A percentile compares a stretch with the other conserved stretches of the same genome.
These are phyloP conservation scores for Crotalus horridus DNA, from an alignment of 2,113 vertebrate species.

Conservation along the genomic window DNA sequence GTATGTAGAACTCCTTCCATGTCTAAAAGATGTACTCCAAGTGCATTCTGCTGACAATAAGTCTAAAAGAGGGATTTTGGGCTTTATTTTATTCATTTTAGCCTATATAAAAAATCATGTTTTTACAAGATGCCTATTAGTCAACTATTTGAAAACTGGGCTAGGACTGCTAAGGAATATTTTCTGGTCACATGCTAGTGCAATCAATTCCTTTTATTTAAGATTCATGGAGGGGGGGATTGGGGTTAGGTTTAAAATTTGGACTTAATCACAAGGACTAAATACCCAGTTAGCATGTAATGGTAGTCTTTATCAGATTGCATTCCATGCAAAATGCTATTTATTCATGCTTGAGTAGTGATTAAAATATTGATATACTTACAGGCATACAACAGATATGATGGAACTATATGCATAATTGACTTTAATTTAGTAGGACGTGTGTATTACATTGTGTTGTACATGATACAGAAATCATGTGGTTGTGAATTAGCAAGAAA, in stretches of 20 bases:
- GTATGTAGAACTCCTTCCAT: not conserved
- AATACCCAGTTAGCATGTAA: not conserved
- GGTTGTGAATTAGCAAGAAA: not conserved
- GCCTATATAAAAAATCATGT: not conserved
- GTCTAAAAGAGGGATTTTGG: not conserved
- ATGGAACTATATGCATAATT: not conserved
- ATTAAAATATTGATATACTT: constrained; percentile 1
- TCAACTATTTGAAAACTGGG: not conserved
- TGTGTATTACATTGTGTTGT: not conserved
- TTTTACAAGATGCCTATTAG: not conserved
- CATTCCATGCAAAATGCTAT: not conserved
- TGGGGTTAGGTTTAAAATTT: not conserved
- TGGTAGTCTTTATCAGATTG: not conserved
- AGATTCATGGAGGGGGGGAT: not conserved
- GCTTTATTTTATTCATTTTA: not conserved
- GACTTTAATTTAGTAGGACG: not conserved
- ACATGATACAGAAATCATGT: not conserved
- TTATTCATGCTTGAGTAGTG: not conserved
- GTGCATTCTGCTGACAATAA: not conserved
- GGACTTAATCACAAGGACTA: not conserved
- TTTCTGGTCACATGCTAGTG: not conserved
- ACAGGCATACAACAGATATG: not conserved
- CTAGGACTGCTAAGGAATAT: not conserved
- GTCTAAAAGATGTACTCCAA: not conserved
- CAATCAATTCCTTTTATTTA: not conserved